Evolutionary conservation across 2,888 invertebrate genomes (phyloP).

Genomic region (Drosophila mettleri): DNA sequence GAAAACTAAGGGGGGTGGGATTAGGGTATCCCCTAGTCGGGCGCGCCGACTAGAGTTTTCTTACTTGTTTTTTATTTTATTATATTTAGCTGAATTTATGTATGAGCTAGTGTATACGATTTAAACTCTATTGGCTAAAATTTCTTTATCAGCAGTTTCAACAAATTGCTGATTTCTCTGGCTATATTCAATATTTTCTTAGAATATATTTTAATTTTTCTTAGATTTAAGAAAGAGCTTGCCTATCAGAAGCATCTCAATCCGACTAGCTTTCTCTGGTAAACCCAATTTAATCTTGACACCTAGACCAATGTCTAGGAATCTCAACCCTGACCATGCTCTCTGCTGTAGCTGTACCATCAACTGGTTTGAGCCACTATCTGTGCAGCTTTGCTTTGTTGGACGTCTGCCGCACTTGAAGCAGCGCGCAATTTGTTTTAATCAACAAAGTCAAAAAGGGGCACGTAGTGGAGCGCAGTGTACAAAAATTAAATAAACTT

Average conservation of each 20-base stretch:
- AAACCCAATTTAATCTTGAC: conserved; percentile 53
- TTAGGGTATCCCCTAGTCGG: no score
- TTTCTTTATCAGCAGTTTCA: not conserved
- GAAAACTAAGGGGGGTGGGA: no score
- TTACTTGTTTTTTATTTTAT: no score
- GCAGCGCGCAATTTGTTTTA: conserved; percentile 77
- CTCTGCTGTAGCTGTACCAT: not conserved
- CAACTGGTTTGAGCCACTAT: conserved; percentile 9
- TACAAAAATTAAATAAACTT: conserved; percentile 78
- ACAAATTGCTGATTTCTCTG: not conserved
- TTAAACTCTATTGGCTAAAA: no score
- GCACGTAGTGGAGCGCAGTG: conserved; percentile 41
- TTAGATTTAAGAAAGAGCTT: not conserved
- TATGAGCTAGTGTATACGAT: no score
- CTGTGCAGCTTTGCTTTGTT: conserved; percentile 34
- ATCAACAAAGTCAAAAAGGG: conserved; percentile 76
- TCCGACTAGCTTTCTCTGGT: conserved; percentile 31
- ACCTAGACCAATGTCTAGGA: conserved; percentile 37
- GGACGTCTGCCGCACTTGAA: conserved; percentile 61
- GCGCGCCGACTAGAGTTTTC: no score
- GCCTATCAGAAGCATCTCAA: conserved; percentile 17
- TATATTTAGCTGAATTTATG: no score
- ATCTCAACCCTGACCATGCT: conserved; percentile 4
- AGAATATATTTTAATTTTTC: conserved; percentile 4
- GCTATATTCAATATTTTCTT: not conserved